Percentiles rank a stretch among this genome's conserved stretches.
phyloP scores from a whole-genome alignment of 1,140 invertebrate species.

The Caerostris extrusa region DNA sequence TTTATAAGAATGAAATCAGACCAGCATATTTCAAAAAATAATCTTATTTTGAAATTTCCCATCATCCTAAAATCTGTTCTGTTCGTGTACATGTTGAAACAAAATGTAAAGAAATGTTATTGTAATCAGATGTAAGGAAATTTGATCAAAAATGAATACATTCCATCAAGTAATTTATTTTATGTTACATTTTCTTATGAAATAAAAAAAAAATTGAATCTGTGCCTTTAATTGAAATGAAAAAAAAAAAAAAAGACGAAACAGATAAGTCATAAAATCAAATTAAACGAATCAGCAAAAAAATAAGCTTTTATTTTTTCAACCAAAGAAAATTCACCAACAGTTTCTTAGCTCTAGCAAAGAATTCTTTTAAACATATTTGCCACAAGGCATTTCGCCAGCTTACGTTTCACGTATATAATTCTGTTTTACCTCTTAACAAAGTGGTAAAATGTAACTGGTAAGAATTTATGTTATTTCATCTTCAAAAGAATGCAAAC shows the following conservation, averaged over 20 bases:
- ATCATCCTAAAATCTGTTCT: too few relatives aligned
- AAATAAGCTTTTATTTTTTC: not conserved
- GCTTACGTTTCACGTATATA: not conserved
- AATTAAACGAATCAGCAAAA: not conserved
- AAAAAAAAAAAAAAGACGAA: not conserved
- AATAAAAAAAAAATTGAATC: too few relatives aligned
- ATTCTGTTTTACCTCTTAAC: conserved; percentile 3
- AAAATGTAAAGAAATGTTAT: too few relatives aligned
- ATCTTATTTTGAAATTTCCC: too few relatives aligned
- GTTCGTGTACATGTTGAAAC: too few relatives aligned
- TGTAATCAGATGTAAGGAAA: too few relatives aligned
- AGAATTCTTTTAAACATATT: not conserved
- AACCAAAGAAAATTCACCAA: not conserved
- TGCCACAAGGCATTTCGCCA: not conserved
- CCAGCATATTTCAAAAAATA: too few relatives aligned
- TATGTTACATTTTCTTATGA: too few relatives aligned
- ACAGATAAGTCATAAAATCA: not conserved
- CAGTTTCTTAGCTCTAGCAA: not conserved
- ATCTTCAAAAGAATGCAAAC: not conserved
- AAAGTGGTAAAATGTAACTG: not conserved
- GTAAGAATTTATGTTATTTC: conserved; percentile 17
- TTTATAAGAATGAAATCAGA: too few relatives aligned
- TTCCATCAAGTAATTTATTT: too few relatives aligned
- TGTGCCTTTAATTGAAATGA: not conserved
- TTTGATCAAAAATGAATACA: too few relatives aligned